A percentile compares a stretch with the other conserved stretches of the same genome.
Conservation (phyloP, 2,797 vertebrate species). For the Hypotaenidia okinawae region DNA sequence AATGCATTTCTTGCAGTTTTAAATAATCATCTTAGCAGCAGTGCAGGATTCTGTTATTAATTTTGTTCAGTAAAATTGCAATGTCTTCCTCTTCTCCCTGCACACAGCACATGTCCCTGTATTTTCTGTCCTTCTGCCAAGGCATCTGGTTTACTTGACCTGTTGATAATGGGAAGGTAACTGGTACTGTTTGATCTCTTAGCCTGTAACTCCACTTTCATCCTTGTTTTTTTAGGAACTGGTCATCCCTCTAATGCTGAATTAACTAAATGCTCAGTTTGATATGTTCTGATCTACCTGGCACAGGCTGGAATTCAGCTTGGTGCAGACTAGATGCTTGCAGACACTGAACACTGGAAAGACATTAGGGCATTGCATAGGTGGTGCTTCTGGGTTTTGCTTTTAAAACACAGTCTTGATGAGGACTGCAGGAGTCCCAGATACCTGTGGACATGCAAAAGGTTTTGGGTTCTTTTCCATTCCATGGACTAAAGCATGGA, state of each 20-base stretch:
- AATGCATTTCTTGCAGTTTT: background rate
- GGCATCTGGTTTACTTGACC: background rate
- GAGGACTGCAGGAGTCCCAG: background rate
- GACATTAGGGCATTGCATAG: fast-evolving
- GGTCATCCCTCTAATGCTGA: background rate
- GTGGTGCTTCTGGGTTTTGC: background rate
- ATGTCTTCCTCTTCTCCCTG: background rate
- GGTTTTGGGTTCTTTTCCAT: background rate
- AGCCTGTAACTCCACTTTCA: background rate
- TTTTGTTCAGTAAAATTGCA: background rate
- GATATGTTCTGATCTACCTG: background rate
- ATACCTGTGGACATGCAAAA: background rate
- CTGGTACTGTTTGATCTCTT: background rate
- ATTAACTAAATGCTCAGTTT: background rate
- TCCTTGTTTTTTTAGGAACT: background rate
- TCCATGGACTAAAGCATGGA: background rate
- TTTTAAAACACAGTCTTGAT: background rate
- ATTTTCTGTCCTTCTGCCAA: background rate
- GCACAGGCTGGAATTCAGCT: background rate
- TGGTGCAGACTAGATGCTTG: background rate
- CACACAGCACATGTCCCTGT: background rate
- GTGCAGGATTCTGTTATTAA: background rate
- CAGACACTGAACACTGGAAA: background rate
- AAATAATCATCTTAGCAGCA: background rate
- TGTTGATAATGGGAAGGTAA: background rate